Evolutionary conservation across 2,113 vertebrate species (phyloP), one percentile per base, ranked within the genome.

Genomic region (Paradoxurus hermaphroditus): DNA sequence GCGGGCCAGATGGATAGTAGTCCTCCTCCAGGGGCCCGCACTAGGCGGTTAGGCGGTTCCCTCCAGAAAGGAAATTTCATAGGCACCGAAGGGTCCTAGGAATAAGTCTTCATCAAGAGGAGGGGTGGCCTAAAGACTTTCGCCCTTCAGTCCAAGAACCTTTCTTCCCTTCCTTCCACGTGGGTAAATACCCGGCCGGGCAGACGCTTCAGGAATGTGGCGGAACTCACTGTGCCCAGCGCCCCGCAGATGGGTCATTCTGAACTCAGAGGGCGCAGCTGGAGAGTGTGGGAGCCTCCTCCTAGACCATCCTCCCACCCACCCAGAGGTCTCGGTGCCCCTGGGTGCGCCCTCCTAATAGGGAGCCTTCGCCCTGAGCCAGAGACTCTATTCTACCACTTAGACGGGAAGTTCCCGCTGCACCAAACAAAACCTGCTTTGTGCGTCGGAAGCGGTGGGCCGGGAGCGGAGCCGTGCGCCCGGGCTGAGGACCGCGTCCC

Each of bases 1-100:
- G 25, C 21, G 56, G 27, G 19, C 14, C 27, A 81, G 27, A 62
- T 1, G 34, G 19, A 65, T 0, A 0, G 5, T 13, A 23, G 44
- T 46, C 46, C 36, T 67, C 46, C 59, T 25, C 36, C 59, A 19
- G 5, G 49, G 39, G 18, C 7, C 18, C 2, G 0, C 34, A 29
- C 34, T 27, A 41, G 53, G 31, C 0, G 0, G 11, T 36, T 5
- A 75, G 27, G 39, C 1, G 5, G 29, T n/a, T 36, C 25, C 5
- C 11, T 63, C 7, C 31, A 36, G 31, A 14, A 34, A 39, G 90
- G 29, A 88, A 36, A 78, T 84, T 77, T 82, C 56, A 77, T 4
- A 73, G 46, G 41, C 44, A 81, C n/a, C 13, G 9, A 51, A 27
- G 25, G 53, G 44, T 15, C 11, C 36, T 10, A 12, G 16, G 44